Base-by-base conservation (phyloP, 1,140 invertebrate species). In the Brachionus calyciflorus region DNA sequence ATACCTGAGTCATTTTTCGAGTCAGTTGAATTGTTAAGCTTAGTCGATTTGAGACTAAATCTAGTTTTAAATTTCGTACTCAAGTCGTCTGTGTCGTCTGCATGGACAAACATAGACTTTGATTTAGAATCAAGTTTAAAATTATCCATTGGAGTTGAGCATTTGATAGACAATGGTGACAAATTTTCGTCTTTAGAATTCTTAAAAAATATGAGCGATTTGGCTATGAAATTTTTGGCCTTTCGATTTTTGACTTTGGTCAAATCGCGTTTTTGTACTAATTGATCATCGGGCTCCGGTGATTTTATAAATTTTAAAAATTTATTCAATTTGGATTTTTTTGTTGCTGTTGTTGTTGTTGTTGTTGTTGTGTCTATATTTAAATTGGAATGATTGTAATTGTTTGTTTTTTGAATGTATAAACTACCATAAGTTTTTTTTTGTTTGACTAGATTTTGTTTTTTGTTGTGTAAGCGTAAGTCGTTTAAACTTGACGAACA, bases 241-340 rank as follows among this genome's bases (percentile, higher is more conserved):
- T 17, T 28, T 60, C 55, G 30, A 60, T 60, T 60, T 17, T 37
- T 60, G 5, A 60, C 33, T 37, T 60, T 60, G 26, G 33, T 37
- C 7, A 9, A 17, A 60, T 60, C 12, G 5, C 55, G 55, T 60
- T 60, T 60, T 60, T 60, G 14, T 30, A 60, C 55, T 33, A 37
- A 37, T 0, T 37, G 4, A 26, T 28, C 19, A 12, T 40, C 19
- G n/a, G 30, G 30, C 33, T 7, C 2, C 17, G 53, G 21, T 9
- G 53, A 30, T 37, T 9, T 14, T 2, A 60, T 19, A 37, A 60
- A 60, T 60, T 60, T 60, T 4, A 60, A 37, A 60, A 60, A 37
- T 60, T 60, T 60, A 9, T 60, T 60, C 37, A 60, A 37, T 60
- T 60, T 60, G 37, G 55, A 60, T 37, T 60, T 60, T 60, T 60